A percentile compares a stretch with the other conserved stretches of the same genome.
Conservation (phyloP, 2,888 invertebrate genomes). For the Plebejus argus region DNA sequence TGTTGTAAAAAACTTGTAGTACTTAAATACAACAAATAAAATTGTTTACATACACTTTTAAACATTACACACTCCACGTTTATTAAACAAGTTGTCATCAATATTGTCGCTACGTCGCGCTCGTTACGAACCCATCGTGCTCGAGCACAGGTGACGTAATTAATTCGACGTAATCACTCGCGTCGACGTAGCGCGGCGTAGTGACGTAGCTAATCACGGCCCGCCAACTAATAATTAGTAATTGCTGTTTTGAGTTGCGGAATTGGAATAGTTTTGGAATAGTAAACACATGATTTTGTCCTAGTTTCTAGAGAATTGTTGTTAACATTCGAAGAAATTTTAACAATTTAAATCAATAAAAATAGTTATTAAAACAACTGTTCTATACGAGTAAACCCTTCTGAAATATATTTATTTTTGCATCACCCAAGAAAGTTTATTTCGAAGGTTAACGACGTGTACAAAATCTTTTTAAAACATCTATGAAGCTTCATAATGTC, state of each 20-base stretch:
- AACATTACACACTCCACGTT: neutral
- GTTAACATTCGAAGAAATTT: too few relatives aligned
- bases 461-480: too few relatives aligned
- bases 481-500: too few relatives aligned
- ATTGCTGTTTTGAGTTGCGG: conserved; percentile 37
- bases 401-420: too few relatives aligned
- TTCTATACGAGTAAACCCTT: too few relatives aligned
- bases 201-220: conserved; percentile 46
- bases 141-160: conserved; percentile 60
- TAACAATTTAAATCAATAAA: too few relatives aligned
- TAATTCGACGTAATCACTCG: conserved; percentile 69
- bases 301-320: neutral
- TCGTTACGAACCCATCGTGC: conserved; percentile 30
- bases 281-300: neutral
- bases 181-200: conserved; percentile 44
- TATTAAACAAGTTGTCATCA: conserved; percentile 15
- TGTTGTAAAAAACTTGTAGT: too few relatives aligned
- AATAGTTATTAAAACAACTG: too few relatives aligned
- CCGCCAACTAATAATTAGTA: conserved; percentile 36
- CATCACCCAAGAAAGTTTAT: too few relatives aligned
- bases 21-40: too few relatives aligned
- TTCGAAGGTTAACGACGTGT: too few relatives aligned
- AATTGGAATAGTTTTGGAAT: neutral
- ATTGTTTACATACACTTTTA: neutral
- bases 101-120: conserved; percentile 9